phyloP scores from a whole-genome alignment of 1,140 invertebrate genomes.

The Frieseomelitta varia region DNA sequence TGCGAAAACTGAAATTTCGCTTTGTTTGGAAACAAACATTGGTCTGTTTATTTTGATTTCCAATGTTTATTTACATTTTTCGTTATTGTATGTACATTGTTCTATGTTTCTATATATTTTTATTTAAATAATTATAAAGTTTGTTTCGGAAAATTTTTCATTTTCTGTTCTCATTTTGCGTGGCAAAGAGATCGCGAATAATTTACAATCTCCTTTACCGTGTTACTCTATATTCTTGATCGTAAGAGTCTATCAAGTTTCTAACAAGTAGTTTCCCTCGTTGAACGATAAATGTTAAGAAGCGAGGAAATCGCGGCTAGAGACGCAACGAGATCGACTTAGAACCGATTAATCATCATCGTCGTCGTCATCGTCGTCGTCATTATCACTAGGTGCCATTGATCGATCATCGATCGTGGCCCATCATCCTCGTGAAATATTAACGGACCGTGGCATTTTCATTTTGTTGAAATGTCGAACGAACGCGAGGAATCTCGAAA shows the following conservation, averaged over 20 bases:
- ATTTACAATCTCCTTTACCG: neutral
- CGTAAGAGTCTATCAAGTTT: neutral
- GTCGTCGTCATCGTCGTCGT: slow-evolving; percentile 39
- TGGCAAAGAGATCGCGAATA: neutral
- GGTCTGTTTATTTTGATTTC: too few relatives aligned
- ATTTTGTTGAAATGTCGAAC: slow-evolving; percentile 6
- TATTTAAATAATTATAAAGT: neutral
- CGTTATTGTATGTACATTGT: too few relatives aligned
- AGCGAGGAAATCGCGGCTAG: slow-evolving; percentile 14
- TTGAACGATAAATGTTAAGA: neutral
- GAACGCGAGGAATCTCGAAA: neutral
- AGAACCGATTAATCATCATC: slow-evolving; percentile 38
- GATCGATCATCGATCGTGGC: neutral
- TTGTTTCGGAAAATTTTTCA: too few relatives aligned
- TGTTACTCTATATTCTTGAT: too few relatives aligned
- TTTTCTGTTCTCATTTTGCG: too few relatives aligned
- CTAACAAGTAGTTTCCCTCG: neutral
- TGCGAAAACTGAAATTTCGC: too few relatives aligned
- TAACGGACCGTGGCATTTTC: slow-evolving; percentile 35
- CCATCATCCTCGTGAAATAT: slow-evolving; percentile 30
- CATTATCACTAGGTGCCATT: neutral
- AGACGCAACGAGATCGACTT: slow-evolving; percentile 21
- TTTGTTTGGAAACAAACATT: too few relatives aligned
- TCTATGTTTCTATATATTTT: too few relatives aligned
- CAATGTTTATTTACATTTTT: too few relatives aligned